A percentile compares a stretch with the other conserved stretches of the same genome.
phyloP scores from a whole-genome alignment of 2,797 vertebrate genomes.

The Hemibagrus guttatus region DNA sequence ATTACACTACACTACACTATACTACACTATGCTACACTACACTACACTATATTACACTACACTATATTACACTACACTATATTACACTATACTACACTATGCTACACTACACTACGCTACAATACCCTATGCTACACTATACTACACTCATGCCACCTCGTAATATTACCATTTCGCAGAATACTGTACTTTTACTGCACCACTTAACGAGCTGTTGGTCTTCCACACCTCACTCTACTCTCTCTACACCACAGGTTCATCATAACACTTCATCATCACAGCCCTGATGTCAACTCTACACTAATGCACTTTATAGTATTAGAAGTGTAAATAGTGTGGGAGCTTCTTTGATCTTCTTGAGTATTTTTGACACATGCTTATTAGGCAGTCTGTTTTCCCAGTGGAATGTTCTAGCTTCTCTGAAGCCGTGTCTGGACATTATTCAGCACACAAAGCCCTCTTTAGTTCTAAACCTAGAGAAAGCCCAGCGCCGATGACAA shows the following conservation, averaged over 20 bases:
- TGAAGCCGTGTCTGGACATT: constrained; percentile 65
- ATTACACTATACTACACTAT: too few species aligned
- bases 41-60: too few species aligned
- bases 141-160: not conserved
- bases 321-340: not conserved
- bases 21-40: too few species aligned
- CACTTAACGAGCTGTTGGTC: not conserved
- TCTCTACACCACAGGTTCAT: not conserved
- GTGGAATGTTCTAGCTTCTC: constrained; percentile 33
- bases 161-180: not conserved
- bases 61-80: too few species aligned
- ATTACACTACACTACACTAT: too few species aligned
- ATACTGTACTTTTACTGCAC: not conserved
- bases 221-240: not conserved
- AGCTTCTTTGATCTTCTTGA: not conserved
- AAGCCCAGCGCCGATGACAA: constrained; percentile 67
- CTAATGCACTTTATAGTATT: not conserved
- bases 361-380: not conserved
- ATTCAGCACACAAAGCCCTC: constrained; percentile 73
- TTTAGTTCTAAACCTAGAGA: constrained; percentile 73
- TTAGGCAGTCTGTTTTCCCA: constrained; percentile 7
- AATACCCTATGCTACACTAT: too few species aligned
- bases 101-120: too few species aligned
- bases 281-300: not conserved
- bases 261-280: not conserved